Base-by-base conservation (phyloP, 2,797 vertebrate species). In the Thripadectes ignobilis region DNA sequence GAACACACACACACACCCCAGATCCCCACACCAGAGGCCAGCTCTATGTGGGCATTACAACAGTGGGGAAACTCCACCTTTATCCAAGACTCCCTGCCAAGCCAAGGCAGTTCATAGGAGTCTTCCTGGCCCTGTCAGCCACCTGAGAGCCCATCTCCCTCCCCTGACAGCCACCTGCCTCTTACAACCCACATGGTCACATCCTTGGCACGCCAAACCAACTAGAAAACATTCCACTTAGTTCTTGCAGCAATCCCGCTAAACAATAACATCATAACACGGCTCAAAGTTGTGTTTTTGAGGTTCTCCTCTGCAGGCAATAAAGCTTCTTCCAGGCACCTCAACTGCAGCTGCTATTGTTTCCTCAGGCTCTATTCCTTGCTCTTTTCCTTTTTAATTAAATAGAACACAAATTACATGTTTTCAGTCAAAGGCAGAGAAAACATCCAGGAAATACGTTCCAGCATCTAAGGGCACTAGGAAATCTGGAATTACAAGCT, bases 401-500 rank as follows among this genome's bases (percentile, higher is more conserved):
- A 83, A 59, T 16, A 68, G 24, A 93, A 68, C 39, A 46, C 0
- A 9, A 66, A 91, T 71, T 83, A 48, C 24, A 38, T 14, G 7
- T 83, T 88, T 89, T 83, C 75, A 77, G 72, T 85, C 52, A 67
- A 71, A 82, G 68, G 57, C 57, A 92, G 48, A 94, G 32, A 77
- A 94, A 90, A 49, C 30, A 34, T 83, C 39, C 38, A 88, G 58
- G 80, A 85, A 91, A 67, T 45, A n/a, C 0, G 0, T 85, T 79
- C 43, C 54, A 71, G 39, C 61, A 80, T 80, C 57, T 71, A 43
- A 94, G 12, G 46, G 36, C 55, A 68, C 46, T 23, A 79, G 79
- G 81, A 96, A 93, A 89, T 94, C 88, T 71, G 65, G 93, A 91
- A 81, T 68, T 77, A 80, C 74, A 76, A 95, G 79, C 36, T 67